Percentiles rank a stretch among this genome's conserved stretches.
These are phyloP conservation scores for Ornithorhynchus anatinus DNA, from an alignment of 2,113 vertebrate species.

Conservation along the genomic window DNA sequence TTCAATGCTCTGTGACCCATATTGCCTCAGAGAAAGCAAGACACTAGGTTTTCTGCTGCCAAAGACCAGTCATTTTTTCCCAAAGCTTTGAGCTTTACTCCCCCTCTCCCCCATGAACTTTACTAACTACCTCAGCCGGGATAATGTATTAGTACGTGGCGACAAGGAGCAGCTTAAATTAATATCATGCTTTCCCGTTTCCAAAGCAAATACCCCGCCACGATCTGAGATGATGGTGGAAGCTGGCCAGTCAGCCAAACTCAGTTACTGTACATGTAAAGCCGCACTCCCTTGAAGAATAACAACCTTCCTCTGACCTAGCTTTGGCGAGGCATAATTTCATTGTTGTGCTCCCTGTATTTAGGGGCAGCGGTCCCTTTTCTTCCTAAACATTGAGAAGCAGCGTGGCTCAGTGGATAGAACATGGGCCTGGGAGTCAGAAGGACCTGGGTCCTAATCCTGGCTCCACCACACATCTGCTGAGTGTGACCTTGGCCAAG, in stretches of 20 bases:
- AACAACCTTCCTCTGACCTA: not conserved
- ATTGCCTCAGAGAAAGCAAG: no score
- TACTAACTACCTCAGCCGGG: not conserved
- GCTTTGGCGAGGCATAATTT: not conserved
- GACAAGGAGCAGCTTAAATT: constrained; percentile 27
- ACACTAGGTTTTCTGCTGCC: no score
- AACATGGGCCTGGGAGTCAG: no score
- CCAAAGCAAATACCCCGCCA: constrained; percentile 29
- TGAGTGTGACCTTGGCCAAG: no score
- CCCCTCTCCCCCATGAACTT: not conserved
- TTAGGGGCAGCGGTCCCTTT: not conserved
- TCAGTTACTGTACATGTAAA: not conserved
- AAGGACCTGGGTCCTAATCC: no score
- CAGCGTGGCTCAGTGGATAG: no score
- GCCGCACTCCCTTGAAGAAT: not conserved
- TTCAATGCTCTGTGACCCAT: no score
- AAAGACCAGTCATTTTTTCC: constrained; percentile 17
- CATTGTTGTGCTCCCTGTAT: not conserved
- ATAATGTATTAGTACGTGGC: constrained; percentile 3
- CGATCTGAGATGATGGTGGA: not conserved
- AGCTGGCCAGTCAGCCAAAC: constrained; percentile 5
- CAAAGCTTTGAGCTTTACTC: not conserved
- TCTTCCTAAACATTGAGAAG: not conserved
- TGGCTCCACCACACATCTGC: no score
- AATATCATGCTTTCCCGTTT: constrained; percentile 18